A percentile compares a stretch with the other conserved stretches of the same genome.
phyloP scores from a whole-genome alignment of 2,113 vertebrate genomes.

The Parotia lawesii region DNA sequence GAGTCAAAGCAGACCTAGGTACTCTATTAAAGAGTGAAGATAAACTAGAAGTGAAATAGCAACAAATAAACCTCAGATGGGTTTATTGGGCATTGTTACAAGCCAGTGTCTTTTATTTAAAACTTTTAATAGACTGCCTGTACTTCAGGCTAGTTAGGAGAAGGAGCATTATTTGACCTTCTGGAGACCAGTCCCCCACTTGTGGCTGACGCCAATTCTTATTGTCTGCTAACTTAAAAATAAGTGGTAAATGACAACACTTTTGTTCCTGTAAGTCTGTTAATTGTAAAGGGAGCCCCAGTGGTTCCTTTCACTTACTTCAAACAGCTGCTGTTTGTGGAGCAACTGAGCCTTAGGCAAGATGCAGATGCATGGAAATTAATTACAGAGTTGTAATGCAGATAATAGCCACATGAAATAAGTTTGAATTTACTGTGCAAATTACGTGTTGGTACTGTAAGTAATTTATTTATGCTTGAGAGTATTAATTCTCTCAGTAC shows the following conservation, averaged over 20 bases:
- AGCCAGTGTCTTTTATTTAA: neutral
- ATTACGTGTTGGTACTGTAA: neutral
- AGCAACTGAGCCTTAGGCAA: neutral
- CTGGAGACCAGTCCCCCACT: neutral
- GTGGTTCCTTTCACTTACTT: neutral
- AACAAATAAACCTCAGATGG: neutral
- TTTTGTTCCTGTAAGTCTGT: neutral
- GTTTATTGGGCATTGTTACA: neutral
- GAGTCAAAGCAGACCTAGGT: neutral
- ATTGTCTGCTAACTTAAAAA: neutral
- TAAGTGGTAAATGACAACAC: neutral
- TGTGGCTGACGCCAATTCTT: neutral
- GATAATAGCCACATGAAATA: neutral
- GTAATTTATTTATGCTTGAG: neutral
- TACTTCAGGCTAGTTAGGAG: neutral
- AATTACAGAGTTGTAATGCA: neutral
- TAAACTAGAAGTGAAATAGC: neutral
- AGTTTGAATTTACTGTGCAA: neutral
- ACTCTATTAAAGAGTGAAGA: neutral
- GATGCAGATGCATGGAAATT: neutral
- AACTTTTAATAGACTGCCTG: neutral
- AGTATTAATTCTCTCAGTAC: neutral
- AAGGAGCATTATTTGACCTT: neutral
- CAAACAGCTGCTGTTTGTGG: neutral
- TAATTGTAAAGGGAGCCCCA: neutral